Base-by-base conservation (phyloP, 2,113 vertebrate genomes). In the Motacilla alba region DNA sequence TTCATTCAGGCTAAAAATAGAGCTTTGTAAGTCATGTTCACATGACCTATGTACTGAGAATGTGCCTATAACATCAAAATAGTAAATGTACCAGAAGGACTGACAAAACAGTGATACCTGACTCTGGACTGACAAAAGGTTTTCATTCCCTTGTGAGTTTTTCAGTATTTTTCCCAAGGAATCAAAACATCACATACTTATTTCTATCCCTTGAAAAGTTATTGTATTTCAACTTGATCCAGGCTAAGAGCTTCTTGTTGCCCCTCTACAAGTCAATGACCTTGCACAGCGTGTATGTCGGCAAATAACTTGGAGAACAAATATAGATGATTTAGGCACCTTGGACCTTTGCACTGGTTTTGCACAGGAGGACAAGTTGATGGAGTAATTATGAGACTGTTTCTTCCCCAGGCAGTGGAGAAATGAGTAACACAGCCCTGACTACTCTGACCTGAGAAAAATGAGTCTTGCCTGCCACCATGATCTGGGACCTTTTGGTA, bases 1-100 rank as follows among this genome's bases (percentile, higher is more conserved):
- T 97, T 96, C 92, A 94, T 87, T 96, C 62, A 90, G 26, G 73
- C 86, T 96, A 96, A 96, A 97, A 96, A 97, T 97, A 97, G 58
- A 66, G 52, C 83, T 89, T 93, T 13, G 5, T 79, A 97, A 97
- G 94, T 94, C 96, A 96, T 31, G 53, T 97, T 97, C 96, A 90
- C 96, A 97, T 92, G 96, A 96, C 96, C 96, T 94, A 18, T 96
- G 95, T 89, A 90, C 96, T 64, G n/a, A 87, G 87, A 96, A 95
- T 84, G 93, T 76, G 80, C 68, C 31, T 89, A 28, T 56, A 39
- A 82, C 56, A 89, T 58, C 66, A 70, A 73, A 90, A 81, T 47
- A 92, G 80, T 50, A 74, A 88, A 63, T 52, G 43, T 63, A 68
- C 52, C 43, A 93, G 43, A 85, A 93, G 37, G 68, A 46, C 50